Conservation (phyloP, 1,140 invertebrate genomes). For the Drosophila sproati region DNA sequence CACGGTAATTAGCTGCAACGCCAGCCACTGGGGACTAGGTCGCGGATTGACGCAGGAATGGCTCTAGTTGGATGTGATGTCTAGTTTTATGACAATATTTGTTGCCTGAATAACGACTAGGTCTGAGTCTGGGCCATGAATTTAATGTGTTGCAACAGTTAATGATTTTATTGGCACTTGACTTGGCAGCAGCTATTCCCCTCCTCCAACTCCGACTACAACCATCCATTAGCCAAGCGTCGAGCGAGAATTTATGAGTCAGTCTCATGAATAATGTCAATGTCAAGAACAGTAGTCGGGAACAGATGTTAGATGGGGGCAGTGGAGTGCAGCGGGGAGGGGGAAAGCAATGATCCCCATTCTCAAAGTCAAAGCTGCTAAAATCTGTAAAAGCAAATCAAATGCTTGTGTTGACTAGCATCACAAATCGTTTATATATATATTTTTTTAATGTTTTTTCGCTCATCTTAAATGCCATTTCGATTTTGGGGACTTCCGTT, state of each 20-base stretch:
- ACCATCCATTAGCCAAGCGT: slow-evolving; percentile 49
- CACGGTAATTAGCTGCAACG: slow-evolving; percentile 59
- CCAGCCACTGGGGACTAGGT: neutral
- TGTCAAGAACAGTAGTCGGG: slow-evolving; percentile 51
- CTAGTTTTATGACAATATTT: slow-evolving; percentile 70
- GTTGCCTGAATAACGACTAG: slow-evolving; percentile 46
- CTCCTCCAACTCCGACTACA: neutral
- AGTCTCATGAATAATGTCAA: slow-evolving; percentile 69
- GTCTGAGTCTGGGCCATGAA: slow-evolving; percentile 54
- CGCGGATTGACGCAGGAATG: neutral
- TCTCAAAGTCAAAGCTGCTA: slow-evolving; percentile 6
- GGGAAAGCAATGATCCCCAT: neutral
- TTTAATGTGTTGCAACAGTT: slow-evolving; percentile 78
- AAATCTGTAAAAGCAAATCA: slow-evolving; percentile 28
- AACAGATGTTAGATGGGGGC: neutral
- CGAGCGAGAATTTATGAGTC: slow-evolving; percentile 64
- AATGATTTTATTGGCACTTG: slow-evolving; percentile 80
- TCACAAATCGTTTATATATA: slow-evolving; percentile 20
- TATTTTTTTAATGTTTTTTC: slow-evolving; percentile 44
- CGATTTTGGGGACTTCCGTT: slow-evolving; percentile 81
- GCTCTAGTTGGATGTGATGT: slow-evolving; percentile 8
- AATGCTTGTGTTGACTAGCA: slow-evolving; percentile 9
- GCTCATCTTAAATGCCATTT: slow-evolving; percentile 75
- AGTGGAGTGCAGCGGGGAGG: neutral
- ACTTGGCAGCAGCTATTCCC: slow-evolving; percentile 41